Conservation (phyloP, 2,888 invertebrate genomes). For the Drosophila seclusa region DNA sequence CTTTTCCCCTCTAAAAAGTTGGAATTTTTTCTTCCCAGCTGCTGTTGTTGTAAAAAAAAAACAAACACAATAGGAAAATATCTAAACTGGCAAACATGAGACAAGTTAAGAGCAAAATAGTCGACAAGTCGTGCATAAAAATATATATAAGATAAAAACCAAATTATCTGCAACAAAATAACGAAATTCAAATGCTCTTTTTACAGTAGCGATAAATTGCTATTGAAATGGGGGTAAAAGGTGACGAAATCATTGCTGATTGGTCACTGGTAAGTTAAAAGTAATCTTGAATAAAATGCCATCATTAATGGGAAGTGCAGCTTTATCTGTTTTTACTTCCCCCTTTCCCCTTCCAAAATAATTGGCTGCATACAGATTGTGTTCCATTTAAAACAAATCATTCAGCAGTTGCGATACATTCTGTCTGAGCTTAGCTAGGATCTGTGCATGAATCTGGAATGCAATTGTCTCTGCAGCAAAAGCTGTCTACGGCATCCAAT, state of each 20-base stretch:
- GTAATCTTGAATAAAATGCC: neutral
- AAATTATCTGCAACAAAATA: conserved; percentile 20
- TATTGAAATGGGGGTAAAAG: neutral
- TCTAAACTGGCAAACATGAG: conserved; percentile 62
- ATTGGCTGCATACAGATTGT: neutral
- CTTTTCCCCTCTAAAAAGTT: conserved; percentile 63
- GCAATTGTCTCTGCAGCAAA: neutral
- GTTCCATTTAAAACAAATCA: neutral
- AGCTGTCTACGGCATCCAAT: neutral
- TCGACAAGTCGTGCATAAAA: conserved; percentile 34
- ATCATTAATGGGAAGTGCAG: neutral
- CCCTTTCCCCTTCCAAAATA: rapidly evolving
- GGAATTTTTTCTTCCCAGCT: conserved; percentile 32
- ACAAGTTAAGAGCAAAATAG: conserved; percentile 40
- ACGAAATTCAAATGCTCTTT: conserved; percentile 34
- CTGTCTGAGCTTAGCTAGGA: neutral
- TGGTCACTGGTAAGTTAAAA: neutral
- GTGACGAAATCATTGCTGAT: neutral
- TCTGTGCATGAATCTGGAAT: neutral
- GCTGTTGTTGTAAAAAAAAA: conserved; percentile 28
- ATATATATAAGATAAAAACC: conserved; percentile 5
- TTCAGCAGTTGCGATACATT: neutral
- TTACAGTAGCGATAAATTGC: neutral
- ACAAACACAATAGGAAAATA: conserved; percentile 31
- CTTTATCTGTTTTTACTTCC: neutral